Evolutionary conservation across 2,888 invertebrate genomes (phyloP), one percentile per base, ranked within the genome.

Genomic region (Seira sanloemensis): DNA sequence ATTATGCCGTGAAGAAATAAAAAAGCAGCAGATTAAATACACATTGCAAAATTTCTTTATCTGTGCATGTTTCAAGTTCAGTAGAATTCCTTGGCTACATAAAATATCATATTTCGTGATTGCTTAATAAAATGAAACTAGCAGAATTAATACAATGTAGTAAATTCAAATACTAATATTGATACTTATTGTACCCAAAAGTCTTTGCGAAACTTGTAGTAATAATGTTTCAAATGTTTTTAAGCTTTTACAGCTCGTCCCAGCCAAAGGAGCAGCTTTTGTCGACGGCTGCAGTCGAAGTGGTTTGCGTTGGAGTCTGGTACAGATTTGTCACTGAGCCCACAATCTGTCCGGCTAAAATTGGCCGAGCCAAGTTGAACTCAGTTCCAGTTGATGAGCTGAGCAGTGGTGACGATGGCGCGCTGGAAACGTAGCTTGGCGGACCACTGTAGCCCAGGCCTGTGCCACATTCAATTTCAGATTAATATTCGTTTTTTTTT

Each of bases 391-490:
- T 94, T 93, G 77, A 50, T 16, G 93, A 93, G 94, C 94, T 89
- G 25, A 82, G 77, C 1, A 94, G 94, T 27, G 97, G 97, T 0
- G 97, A 97, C 0, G 96, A 96, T 0, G 97, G 96, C 5, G 95
- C 95, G 84, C 91, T 92, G 0, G 97, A 97, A 76, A 96, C 93
- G 73, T 96, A 94, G 78, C 96, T 97, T 0, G 96, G 96, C 4
- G 97, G 96, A 1, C 95, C 96, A 91, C 96, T 96, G 96, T 96
- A 97, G 19, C 92, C 92, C 65, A 92, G 90, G 86, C 96, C 96
- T 91, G 67, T 0, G 77, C 78, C 67, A 69, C 26, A 66, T 69
- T 37, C 37, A 37, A 24, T 7, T 19, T 26, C 21, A 12, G 27
- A 62, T 19, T 7, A 78, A 27, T 23, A 78, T 78, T 0, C 69